Evolutionary conservation across 92 coral and sea anemone species (phyloP).

Genomic region (Bergia puertoricense): DNA sequence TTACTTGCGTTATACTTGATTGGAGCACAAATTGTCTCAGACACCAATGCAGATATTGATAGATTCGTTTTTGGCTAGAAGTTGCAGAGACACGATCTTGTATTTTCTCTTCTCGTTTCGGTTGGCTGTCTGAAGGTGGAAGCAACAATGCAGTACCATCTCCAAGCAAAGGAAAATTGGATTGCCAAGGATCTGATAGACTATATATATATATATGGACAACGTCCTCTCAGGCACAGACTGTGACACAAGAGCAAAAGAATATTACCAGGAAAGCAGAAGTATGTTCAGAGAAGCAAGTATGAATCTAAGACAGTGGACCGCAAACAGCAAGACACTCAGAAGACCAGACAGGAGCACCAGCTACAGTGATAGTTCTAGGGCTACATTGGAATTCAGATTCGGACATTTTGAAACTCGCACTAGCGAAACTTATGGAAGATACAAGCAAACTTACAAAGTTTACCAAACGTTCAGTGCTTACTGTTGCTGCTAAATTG

Average conservation of each 20-base stretch:
- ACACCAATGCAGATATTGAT: constrained; percentile 6
- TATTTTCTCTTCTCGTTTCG: too few species aligned
- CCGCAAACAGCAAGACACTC: constrained; percentile 22
- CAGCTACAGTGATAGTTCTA: constrained; percentile 16
- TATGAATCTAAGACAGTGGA: constrained; percentile 24
- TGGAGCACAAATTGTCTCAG: constrained; percentile 11
- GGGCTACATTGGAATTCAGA: constrained; percentile 23
- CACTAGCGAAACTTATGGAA: background rate
- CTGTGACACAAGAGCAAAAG: constrained; percentile 9
- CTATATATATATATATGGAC: background rate
- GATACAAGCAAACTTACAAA: constrained; percentile 8
- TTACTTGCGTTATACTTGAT: constrained; percentile 9
- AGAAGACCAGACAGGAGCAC: constrained; percentile 26
- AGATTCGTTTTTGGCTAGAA: constrained; percentile 4
- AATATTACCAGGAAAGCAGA: constrained; percentile 10
- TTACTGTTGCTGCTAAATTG: constrained; percentile 32
- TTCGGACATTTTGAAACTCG: constrained; percentile 13
- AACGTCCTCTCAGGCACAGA: constrained; percentile 21
- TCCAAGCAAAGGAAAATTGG: background rate
- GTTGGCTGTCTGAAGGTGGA: background rate
- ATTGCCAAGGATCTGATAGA: background rate
- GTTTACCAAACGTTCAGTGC: constrained; percentile 45
- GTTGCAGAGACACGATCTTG: background rate
- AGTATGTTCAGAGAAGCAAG: constrained; percentile 9
- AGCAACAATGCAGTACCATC: background rate